Percentiles rank a stretch among this genome's conserved stretches.
Conservation (phyloP, 2,113 vertebrate species). For the Merops nubicus region DNA sequence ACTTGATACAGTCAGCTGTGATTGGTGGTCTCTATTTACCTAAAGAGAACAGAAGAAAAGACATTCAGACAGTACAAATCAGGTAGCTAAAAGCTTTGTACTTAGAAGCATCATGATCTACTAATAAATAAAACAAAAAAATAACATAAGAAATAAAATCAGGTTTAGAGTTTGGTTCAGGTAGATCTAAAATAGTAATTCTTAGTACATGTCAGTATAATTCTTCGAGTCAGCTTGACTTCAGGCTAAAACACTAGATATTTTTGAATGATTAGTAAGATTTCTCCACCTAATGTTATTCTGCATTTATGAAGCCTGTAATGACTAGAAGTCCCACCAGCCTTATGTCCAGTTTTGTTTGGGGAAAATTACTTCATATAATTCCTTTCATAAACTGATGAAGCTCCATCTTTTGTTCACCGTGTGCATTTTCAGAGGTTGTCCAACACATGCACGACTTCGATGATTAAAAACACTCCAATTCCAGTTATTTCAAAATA, state of each 20-base stretch:
- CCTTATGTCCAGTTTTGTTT: background rate
- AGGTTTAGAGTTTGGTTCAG: background rate
- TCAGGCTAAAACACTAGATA: background rate
- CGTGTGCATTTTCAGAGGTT: background rate
- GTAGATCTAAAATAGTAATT: background rate
- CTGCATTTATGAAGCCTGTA: background rate
- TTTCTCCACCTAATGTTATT: background rate
- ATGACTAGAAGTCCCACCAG: too few species aligned
- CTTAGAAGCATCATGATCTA: background rate
- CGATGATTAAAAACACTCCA: background rate
- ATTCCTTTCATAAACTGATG: background rate
- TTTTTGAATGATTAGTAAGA: background rate
- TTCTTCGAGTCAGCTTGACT: background rate
- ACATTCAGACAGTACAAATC: background rate
- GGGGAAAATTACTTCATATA: background rate
- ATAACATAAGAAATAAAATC: background rate
- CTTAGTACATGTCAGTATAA: background rate
- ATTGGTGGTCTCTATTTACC: constrained; percentile 27
- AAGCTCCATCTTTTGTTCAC: background rate
- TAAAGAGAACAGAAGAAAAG: constrained; percentile 42
- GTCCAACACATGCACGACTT: background rate
- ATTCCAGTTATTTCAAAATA: background rate
- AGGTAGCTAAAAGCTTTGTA: background rate
- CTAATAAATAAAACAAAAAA: background rate
- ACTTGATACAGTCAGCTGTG: background rate